These are phyloP conservation scores for Trachelus tabidus DNA, from an alignment of 2,888 invertebrate species.

Conservation along the genomic window DNA sequence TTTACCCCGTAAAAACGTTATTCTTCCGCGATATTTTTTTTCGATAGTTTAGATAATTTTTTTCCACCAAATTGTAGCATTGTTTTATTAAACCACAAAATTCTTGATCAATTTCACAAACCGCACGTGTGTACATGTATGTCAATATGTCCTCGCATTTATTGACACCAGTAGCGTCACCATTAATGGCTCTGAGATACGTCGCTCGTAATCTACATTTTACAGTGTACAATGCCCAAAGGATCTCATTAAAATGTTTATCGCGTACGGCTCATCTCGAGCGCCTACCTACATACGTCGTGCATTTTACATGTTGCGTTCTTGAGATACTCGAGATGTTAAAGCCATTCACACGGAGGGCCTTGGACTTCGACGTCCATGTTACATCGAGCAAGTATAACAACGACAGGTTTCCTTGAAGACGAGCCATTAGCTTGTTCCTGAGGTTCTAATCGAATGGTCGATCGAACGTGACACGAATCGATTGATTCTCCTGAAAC, in stretches of 20 bases:
- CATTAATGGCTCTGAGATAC: background rate
- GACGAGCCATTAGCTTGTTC: background rate
- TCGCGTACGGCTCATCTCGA: background rate
- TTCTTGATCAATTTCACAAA: background rate
- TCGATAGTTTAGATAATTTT: background rate
- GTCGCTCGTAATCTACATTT: background rate
- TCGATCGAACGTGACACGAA: background rate
- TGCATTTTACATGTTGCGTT: background rate
- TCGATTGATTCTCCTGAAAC: background rate
- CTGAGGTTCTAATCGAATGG: background rate
- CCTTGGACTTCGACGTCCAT: background rate
- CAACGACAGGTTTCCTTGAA: background rate
- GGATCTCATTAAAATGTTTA: background rate
- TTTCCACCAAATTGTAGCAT: background rate
- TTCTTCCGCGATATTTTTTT: background rate
- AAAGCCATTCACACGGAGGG: background rate
- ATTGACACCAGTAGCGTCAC: background rate
- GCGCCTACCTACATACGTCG: background rate
- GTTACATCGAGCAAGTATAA: background rate
- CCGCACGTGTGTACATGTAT: background rate
- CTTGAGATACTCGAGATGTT: background rate
- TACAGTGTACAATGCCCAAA: background rate
- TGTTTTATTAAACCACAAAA: background rate
- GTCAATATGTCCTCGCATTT: background rate
- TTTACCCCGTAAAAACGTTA: background rate